phyloP scores from a whole-genome alignment of 1,140 invertebrate species.

The Diorhabda elongata region DNA sequence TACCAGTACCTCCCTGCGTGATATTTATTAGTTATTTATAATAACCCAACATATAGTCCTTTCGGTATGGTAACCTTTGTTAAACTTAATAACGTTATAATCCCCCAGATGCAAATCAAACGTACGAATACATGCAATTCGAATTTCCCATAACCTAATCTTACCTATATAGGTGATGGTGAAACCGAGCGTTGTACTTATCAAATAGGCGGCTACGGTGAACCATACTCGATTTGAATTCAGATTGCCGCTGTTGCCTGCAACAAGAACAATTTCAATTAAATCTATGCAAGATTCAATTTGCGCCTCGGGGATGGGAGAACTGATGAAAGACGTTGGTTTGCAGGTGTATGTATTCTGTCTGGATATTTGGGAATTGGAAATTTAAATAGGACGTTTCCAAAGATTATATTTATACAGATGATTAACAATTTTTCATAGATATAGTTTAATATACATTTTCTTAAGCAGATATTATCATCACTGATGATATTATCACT shows the following conservation, averaged over 20 bases:
- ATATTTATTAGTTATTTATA: too few relatives aligned
- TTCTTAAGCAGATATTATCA: too few relatives aligned
- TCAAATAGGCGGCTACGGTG: neutral
- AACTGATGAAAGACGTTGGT: neutral
- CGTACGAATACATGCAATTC: neutral
- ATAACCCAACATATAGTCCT: too few relatives aligned
- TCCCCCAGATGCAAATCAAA: too few relatives aligned
- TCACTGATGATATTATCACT: too few relatives aligned
- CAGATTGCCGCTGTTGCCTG: slow-evolving; percentile 12
- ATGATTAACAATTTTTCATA: too few relatives aligned
- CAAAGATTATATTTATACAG: too few relatives aligned
- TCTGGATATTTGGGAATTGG: neutral
- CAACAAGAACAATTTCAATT: slow-evolving; percentile 11
- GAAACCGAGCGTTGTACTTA: slow-evolving; percentile 4
- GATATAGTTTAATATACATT: too few relatives aligned
- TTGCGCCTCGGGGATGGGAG: neutral
- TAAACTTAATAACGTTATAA: too few relatives aligned
- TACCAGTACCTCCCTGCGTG: too few relatives aligned
- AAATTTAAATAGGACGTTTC: neutral
- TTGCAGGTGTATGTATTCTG: neutral
- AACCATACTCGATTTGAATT: slow-evolving; percentile 11
- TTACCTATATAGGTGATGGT: slow-evolving; percentile 9
- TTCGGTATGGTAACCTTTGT: too few relatives aligned
- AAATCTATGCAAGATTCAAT: neutral
- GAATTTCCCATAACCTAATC: neutral